Evolutionary conservation across 2,797 vertebrate species (phyloP).

Genomic region (Sebastes cheni): DNA sequence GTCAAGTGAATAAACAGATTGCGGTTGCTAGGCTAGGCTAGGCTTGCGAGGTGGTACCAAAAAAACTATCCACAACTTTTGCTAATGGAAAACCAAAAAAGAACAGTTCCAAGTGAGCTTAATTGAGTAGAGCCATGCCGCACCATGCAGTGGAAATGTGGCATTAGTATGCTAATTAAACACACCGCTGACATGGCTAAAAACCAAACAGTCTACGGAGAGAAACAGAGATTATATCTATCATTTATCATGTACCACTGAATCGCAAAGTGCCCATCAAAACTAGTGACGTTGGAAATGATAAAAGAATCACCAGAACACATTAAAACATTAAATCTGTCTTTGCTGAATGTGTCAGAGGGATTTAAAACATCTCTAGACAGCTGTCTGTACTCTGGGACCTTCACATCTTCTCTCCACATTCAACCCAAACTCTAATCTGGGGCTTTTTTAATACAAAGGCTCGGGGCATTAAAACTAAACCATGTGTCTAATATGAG

Average conservation of each 20-base stretch:
- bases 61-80: neutral
- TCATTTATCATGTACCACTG: neutral
- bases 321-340: conserved; percentile 3
- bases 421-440: conserved; percentile 30
- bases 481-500: conserved; percentile 58
- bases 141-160: neutral
- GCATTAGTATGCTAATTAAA: neutral
- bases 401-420: neutral
- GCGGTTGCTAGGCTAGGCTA: too few relatives aligned
- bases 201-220: neutral
- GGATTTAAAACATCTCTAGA: conserved; percentile 14
- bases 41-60: too few relatives aligned
- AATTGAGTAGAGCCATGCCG: neutral
- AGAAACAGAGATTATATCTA: neutral
- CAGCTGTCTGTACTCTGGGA: conserved; percentile 6
- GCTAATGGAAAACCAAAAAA: neutral
- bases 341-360: neutral
- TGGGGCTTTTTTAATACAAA: conserved; percentile 28
- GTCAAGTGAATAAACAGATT: too few relatives aligned
- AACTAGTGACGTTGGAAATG: neutral
- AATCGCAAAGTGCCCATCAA: neutral
- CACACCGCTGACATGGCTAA: neutral
- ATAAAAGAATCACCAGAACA: neutral
- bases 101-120: neutral
- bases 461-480: conserved; percentile 25